Evolutionary conservation across 2,113 vertebrate genomes (phyloP).

Genomic region (Pteruthius melanotis): DNA sequence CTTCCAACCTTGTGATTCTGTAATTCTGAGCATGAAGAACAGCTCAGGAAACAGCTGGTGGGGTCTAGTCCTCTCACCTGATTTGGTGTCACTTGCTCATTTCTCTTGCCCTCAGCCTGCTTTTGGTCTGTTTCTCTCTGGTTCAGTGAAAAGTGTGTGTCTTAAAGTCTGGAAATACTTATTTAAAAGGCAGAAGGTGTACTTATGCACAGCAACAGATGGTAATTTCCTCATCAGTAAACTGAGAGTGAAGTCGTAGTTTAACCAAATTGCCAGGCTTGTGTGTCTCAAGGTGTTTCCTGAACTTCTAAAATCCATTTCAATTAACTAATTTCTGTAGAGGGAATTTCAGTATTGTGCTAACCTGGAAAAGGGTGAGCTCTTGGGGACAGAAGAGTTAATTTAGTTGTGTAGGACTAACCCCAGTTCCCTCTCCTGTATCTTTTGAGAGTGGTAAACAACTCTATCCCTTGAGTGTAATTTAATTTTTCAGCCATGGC

Average conservation of each 20-base stretch:
- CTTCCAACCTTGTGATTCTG: too few relatives aligned
- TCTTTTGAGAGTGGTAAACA: neutral
- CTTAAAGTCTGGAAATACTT: neutral
- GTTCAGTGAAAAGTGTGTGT: neutral
- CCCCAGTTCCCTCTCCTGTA: neutral
- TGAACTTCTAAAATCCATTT: neutral
- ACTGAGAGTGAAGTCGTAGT: neutral
- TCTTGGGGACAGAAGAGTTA: neutral
- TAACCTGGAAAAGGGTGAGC: neutral
- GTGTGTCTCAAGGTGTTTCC: neutral
- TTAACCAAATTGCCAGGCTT: neutral
- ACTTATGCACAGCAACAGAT: neutral
- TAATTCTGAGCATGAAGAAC: too few relatives aligned
- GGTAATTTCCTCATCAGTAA: neutral
- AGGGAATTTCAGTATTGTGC: accelerated
- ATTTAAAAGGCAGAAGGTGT: neutral
- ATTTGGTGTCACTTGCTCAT: neutral
- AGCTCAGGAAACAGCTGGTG: neutral
- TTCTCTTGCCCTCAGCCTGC: neutral
- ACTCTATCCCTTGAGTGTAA: neutral
- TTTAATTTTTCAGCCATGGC: neutral
- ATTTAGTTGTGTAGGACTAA: neutral
- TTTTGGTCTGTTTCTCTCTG: neutral
- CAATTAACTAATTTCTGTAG: neutral
- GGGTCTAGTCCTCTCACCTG: neutral